Evolutionary conservation across 2,888 invertebrate genomes (phyloP).

Genomic region (Glyphotaelius pellucidus): DNA sequence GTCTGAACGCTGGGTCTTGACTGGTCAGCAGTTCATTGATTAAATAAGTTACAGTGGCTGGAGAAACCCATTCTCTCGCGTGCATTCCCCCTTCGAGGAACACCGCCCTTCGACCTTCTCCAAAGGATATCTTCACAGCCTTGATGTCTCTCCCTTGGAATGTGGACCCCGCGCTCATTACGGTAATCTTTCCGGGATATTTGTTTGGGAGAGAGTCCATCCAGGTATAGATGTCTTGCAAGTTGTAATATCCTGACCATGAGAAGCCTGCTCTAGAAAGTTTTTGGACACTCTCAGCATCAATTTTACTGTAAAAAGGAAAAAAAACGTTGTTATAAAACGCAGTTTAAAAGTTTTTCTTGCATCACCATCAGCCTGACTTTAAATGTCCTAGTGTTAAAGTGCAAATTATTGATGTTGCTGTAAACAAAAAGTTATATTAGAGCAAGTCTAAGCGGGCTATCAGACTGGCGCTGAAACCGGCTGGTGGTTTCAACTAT

Average conservation of each 20-base stretch:
- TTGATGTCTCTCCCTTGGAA: slow-evolving; percentile 79
- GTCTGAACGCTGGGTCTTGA: slow-evolving; percentile 75
- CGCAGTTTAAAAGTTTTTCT: no score
- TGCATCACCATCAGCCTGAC: no score
- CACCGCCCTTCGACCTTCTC: slow-evolving; percentile 75
- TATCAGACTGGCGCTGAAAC: no score
- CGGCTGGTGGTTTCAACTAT: no score
- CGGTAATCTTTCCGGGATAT: slow-evolving; percentile 75
- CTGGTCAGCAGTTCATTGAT: slow-evolving; percentile 84
- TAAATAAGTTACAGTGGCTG: slow-evolving; percentile 83
- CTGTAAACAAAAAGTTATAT: no score
- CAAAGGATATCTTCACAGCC: slow-evolving; percentile 76
- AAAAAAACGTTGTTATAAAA: no score
- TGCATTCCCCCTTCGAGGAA: slow-evolving; percentile 83
- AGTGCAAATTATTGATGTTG: no score
- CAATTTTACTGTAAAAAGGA: slow-evolving; percentile 49
- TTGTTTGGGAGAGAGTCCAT: slow-evolving; percentile 74
- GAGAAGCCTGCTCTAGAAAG: slow-evolving; percentile 69
- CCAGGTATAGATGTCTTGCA: slow-evolving; percentile 80
- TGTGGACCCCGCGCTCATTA: slow-evolving; percentile 78
- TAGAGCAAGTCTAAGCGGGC: no score
- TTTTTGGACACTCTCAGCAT: slow-evolving; percentile 27
- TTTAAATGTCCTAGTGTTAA: no score
- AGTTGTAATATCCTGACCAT: slow-evolving; percentile 79
- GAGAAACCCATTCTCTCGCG: slow-evolving; percentile 85